Base-by-base conservation (phyloP, 2,113 vertebrate species). In the Gyps fulvus region DNA sequence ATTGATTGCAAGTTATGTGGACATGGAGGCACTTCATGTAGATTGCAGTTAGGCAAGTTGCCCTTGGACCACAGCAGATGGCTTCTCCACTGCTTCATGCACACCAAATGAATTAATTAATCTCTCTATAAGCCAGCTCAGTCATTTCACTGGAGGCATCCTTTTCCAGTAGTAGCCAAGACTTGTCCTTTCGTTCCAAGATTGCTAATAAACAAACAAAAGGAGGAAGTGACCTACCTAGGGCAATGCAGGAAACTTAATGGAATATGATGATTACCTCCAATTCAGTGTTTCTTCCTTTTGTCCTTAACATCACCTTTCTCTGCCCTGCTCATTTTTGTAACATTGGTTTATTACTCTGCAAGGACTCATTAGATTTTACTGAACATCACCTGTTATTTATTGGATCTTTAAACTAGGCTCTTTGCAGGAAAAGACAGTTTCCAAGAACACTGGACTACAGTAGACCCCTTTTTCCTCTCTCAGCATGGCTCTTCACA, bases 261-360 rank as follows among this genome's bases (percentile, higher is more conserved):
- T 62, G 45, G 63, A 83, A 62, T 78, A 78, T 26, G 59, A 81
- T 27, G 2, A 89, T 94, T 93, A 89, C 78, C 84, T 97, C 78
- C 77, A 94, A 91, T 82, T 94, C 73, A 91, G 73, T 10, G 2
- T 74, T 78, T 62, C 42, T 95, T 97, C 95, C 93, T 93, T 81
- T 93, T 49, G 50, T 67, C 63, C 87, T 89, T 23, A 77, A 34
- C 47, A 87, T 70, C 77, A 83, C 34, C 77, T 74, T 93, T 91
- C 50, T 62, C 65, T 83, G 34, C 23, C 36, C 62, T 65, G 57
- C 40, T 83, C 34, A 8, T 66, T 81, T 91, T 67, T 62, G 81
- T 70, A 49, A 45, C 73, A 63, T 20, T 21, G 31, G 23, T 66
- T 94, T 73, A 72, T 70, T 61, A 65, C 13, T 61, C 81, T 84